A percentile compares a stretch with the other conserved stretches of the same genome.
phyloP scores from a whole-genome alignment of 2,888 invertebrate genomes.

The Sesamia inferens region DNA sequence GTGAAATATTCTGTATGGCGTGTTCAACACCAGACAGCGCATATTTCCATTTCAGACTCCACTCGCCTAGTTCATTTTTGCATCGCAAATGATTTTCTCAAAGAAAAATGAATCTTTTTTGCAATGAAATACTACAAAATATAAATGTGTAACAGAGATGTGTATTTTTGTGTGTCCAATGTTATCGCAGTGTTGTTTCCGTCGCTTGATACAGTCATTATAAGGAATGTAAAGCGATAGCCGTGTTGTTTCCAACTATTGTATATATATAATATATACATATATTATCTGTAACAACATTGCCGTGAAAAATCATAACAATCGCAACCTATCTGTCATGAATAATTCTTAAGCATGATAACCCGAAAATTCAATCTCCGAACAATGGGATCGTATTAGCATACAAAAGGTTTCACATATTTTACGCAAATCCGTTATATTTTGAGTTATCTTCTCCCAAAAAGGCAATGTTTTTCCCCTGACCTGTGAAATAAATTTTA shows the following conservation, averaged over 20 bases:
- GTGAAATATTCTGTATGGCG: conserved; percentile 36
- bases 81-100: conserved; percentile 42
- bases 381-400: conserved; percentile 89
- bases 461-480: conserved; percentile 82
- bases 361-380: conserved; percentile 89
- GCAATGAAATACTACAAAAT: conserved; percentile 46
- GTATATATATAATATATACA: too few relatives aligned
- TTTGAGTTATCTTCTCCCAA: conserved; percentile 87
- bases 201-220: conserved; percentile 23
- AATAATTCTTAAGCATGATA: conserved; percentile 88
- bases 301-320: conserved; percentile 76
- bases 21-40: conserved; percentile 43
- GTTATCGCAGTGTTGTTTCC: conserved; percentile 18
- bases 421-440: conserved; percentile 89
- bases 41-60: conserved; percentile 53
- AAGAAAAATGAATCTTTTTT: conserved; percentile 43
- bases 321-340: conserved; percentile 84
- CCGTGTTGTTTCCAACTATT: not conserved
- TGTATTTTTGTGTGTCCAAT: conserved; percentile 18
- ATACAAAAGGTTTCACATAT: conserved; percentile 90
- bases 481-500: conserved; percentile 84
- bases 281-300: conserved; percentile 38
- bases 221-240: conserved; percentile 4
- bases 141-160: too few relatives aligned
- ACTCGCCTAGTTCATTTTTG: conserved; percentile 48